phyloP scores from a whole-genome alignment of 2,797 vertebrate species.

The Lophotriccus pileatus region DNA sequence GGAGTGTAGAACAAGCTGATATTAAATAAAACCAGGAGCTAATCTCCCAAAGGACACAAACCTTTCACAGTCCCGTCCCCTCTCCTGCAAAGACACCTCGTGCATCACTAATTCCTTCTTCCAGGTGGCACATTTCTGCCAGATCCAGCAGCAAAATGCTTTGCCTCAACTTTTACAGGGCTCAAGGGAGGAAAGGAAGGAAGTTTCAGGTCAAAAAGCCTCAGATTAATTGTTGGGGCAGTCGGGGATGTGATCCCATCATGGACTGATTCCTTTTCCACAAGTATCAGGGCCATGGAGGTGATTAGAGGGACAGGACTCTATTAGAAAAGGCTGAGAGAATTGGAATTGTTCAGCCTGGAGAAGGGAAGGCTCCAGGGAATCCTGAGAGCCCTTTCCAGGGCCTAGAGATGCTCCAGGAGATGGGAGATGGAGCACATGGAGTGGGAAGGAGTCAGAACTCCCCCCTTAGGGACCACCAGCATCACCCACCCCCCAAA shows the following conservation, averaged over 20 bases:
- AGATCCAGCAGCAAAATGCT: neutral
- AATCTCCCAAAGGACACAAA: neutral
- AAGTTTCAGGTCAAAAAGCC: neutral
- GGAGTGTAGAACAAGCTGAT: neutral
- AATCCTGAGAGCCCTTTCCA: neutral
- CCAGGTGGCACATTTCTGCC: neutral
- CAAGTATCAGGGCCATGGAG: neutral
- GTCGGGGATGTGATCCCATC: neutral
- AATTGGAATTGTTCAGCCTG: neutral
- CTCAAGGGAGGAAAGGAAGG: neutral
- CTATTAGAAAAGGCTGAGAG: neutral
- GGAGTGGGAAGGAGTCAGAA: too few species aligned
- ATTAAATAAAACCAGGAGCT: neutral
- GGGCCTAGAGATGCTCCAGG: neutral
- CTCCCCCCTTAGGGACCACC: too few species aligned
- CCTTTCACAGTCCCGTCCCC: neutral
- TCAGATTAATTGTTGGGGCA: neutral
- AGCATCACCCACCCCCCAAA: too few species aligned
- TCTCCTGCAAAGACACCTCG: neutral
- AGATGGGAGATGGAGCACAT: neutral
- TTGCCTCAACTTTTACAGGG: neutral
- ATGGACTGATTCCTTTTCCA: accelerated
- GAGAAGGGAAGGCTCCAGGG: neutral
- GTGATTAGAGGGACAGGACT: neutral
- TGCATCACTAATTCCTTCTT: neutral